phyloP scores from a whole-genome alignment of 1,140 invertebrate species.

The Drosophila tropicalis region DNA sequence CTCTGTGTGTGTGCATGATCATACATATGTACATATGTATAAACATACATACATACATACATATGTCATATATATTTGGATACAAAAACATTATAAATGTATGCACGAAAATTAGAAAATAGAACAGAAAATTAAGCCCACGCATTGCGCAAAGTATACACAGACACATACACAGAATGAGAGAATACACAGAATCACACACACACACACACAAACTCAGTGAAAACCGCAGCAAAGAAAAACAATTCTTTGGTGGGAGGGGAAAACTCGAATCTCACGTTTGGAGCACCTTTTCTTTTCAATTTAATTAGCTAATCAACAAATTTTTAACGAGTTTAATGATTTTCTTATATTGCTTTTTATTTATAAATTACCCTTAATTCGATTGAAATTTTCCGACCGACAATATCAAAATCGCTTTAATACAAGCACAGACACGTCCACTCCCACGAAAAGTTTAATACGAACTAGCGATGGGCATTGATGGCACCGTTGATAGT shows the following conservation, averaged over 20 bases:
- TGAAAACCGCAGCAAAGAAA: constrained; percentile 10
- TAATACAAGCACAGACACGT: constrained; percentile 9
- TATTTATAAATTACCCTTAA: constrained; percentile 5
- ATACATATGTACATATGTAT: not conserved
- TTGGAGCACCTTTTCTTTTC: not conserved
- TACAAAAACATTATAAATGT: not conserved
- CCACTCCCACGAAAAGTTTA: constrained; percentile 8
- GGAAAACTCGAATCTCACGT: not conserved
- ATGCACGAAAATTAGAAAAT: constrained; percentile 47
- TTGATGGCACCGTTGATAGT: too few relatives aligned
- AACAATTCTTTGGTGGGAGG: constrained; percentile 8
- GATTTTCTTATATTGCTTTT: not conserved
- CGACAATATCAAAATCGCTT: constrained; percentile 1
- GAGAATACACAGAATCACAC: constrained; percentile 16
- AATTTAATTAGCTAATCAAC: not conserved
- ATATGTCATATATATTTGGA: constrained; percentile 10
- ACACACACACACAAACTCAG: constrained; percentile 12
- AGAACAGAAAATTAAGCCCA: constrained; percentile 46
- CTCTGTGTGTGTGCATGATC: not conserved
- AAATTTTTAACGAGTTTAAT: not conserved
- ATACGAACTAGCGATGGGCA: not conserved
- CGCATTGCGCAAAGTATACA: constrained; percentile 52
- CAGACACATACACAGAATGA: constrained; percentile 36
- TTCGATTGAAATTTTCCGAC: not conserved
- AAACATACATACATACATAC: constrained; percentile 9